phyloP scores from a whole-genome alignment of 2,113 vertebrate species.

The Corythoichthys haematopterus region DNA sequence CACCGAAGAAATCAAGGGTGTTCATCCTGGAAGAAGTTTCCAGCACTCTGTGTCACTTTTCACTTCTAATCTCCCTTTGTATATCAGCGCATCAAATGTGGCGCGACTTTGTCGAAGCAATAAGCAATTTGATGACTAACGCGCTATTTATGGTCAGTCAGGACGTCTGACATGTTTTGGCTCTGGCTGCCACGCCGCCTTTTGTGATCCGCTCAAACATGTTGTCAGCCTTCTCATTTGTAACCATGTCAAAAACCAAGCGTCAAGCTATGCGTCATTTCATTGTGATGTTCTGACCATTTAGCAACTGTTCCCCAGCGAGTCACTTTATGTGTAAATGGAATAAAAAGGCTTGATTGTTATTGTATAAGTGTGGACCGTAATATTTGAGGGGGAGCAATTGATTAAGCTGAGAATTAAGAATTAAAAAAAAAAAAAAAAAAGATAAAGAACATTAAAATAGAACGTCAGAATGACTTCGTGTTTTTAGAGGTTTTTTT shows the following conservation, averaged over 20 bases:
- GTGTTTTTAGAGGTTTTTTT: background rate
- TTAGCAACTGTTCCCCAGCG: background rate
- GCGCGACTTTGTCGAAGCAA: slow-evolving; percentile 15
- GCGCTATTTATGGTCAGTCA: slow-evolving; percentile 16
- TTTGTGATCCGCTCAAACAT: slow-evolving; percentile 11
- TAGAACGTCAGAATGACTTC: background rate
- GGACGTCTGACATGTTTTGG: slow-evolving; percentile 1
- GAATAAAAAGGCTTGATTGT: background rate
- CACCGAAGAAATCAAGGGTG: slow-evolving; percentile 25
- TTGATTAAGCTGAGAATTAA: background rate
- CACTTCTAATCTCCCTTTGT: slow-evolving; percentile 6
- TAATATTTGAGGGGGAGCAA: background rate
- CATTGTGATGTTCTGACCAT: slow-evolving; percentile 6
- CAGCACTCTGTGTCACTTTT: slow-evolving; percentile 36
- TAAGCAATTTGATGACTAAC: slow-evolving; percentile 37
- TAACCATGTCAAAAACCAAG: slow-evolving; percentile 9
- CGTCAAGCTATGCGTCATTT: background rate
- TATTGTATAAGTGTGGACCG: background rate
- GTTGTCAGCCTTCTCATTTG: slow-evolving; percentile 7
- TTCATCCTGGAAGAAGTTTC: slow-evolving; percentile 41
- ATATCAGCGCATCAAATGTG: slow-evolving; percentile 12
- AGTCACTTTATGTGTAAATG: background rate
- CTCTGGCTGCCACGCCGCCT: slow-evolving; percentile 14
- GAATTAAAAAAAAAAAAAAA: background rate
- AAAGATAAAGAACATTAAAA: background rate